Percentiles rank a stretch among this genome's conserved stretches.
These are phyloP conservation scores for Chaitophorus viminalis DNA, from an alignment of 2,888 invertebrate genomes.

Conservation along the genomic window DNA sequence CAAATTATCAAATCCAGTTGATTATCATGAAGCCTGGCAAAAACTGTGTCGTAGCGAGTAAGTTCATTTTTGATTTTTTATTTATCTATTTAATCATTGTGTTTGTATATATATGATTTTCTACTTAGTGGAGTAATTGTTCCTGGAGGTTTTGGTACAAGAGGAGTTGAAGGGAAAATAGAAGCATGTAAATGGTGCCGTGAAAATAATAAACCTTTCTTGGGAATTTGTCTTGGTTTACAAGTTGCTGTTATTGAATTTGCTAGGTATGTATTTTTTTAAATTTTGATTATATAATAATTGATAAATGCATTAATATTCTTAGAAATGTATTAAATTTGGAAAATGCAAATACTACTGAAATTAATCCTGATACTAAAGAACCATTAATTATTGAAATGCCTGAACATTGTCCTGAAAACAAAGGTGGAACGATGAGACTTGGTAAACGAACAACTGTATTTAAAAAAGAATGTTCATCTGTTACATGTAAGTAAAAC, in stretches of 20 bases:
- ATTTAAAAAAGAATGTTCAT: constrained; percentile 73
- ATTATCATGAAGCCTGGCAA: constrained; percentile 94
- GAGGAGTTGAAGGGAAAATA: constrained; percentile 97
- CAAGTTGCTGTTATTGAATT: constrained; percentile 98
- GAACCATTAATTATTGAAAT: constrained; percentile 92
- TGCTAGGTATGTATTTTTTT: constrained; percentile 69
- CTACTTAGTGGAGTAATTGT: constrained; percentile 85
- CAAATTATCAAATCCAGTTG: constrained; percentile 79
- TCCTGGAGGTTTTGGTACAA: constrained; percentile 96
- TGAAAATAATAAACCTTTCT: constrained; percentile 86
- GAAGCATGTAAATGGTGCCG: constrained; percentile 94
- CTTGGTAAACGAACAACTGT: constrained; percentile 91
- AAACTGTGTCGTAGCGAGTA: constrained; percentile 86
- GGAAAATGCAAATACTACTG: constrained; percentile 72
- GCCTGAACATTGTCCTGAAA: constrained; percentile 96
- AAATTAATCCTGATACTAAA: constrained; percentile 78
- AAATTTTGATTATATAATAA: not conserved
- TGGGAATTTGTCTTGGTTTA: constrained; percentile 97
- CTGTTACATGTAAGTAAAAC: constrained; percentile 72
- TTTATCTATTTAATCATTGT: not conserved
- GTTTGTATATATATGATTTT: constrained; percentile 13
- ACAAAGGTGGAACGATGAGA: constrained; percentile 97
- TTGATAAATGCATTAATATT: not conserved
- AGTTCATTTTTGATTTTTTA: no score
- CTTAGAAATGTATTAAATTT: constrained; percentile 64